Evolutionary conservation across 2,113 vertebrate genomes (phyloP), one percentile per base, ranked within the genome.

Genomic region (Hucho hucho): DNA sequence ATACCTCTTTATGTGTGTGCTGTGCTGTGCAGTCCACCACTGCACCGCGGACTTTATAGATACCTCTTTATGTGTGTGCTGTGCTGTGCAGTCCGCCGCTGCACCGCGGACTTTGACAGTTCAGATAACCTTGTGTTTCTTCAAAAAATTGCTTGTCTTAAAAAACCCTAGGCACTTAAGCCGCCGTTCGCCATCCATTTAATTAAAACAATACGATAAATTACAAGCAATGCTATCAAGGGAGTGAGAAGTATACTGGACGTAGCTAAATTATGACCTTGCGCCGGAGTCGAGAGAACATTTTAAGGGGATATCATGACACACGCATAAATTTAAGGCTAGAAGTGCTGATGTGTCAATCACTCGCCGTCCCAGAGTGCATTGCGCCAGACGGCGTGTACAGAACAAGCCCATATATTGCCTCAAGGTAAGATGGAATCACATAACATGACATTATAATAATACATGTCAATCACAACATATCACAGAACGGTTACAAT

Each of bases 171-270:
- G 84, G 85, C 87, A 89, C 86, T 89, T 91, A 88, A 86, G 86
- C 71, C 47, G 22, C 59, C 16, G 4, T 18, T 71, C 79, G 82
- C 86, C 86, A 90, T 93, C 88, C 78, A 90, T 90, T 92, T 92
- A 90, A 92, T 92, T 93, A 90, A 93, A 93, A 87, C 89, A 87
- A 92, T 86, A 88, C 85, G 77, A 87, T 93, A 91, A 92, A 93
- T 92, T 90, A 91, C 84, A 64, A 81, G 84, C 87, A 85, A 83
- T 80, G 81, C 85, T 87, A 87, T 89, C 80, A 81, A 74, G 72
- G 72, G 79, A 84, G 73, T 63, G 61, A 32, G 71, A 28, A 85
- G 88, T 79, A 84, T 83, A 79, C 83, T 72, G 74, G 66, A 84
- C 82, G 69, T 71, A 83, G 79, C 84, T 91, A 89, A 92, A 89